Conservation (phyloP, 2,113 vertebrate genomes). For the Ceuthmochares aereus region DNA sequence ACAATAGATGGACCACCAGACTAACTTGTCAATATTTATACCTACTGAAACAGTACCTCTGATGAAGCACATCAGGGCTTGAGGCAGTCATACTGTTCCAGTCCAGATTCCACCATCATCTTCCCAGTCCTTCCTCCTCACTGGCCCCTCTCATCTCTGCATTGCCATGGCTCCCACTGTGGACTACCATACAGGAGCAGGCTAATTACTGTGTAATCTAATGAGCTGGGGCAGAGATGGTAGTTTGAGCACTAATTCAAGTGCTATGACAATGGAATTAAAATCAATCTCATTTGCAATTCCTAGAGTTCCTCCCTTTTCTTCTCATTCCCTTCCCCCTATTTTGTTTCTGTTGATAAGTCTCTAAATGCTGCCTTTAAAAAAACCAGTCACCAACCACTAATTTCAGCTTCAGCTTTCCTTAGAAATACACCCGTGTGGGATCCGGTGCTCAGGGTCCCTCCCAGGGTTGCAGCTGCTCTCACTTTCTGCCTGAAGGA, state of each 20-base stretch:
- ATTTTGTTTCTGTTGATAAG: slow-evolving; percentile 40
- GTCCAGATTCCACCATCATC: not conserved
- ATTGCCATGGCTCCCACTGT: not conserved
- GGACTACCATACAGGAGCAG: not conserved
- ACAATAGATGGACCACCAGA: not conserved
- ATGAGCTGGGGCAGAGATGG: not conserved
- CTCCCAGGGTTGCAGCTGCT: not conserved
- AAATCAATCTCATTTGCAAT: not conserved
- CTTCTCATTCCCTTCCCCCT: not conserved
- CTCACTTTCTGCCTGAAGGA: not conserved
- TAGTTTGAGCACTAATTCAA: slow-evolving; percentile 28
- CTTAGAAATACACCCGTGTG: not conserved
- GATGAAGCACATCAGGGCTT: not conserved
- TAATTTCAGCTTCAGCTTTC: slow-evolving; percentile 29
- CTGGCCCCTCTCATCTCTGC: not conserved
- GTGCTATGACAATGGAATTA: slow-evolving; percentile 14
- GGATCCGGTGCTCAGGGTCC: not conserved
- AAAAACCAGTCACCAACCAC: slow-evolving; percentile 25
- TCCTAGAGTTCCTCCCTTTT: slow-evolving; percentile 7
- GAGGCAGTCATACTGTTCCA: not conserved
- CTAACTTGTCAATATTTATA: not conserved
- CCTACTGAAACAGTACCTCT: not conserved
- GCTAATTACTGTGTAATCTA: slow-evolving; percentile 8
- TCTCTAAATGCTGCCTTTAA: slow-evolving; percentile 36
- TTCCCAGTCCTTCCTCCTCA: not conserved